Base-by-base conservation (phyloP, 1,140 invertebrate species). In the Andricus grossulariae region DNA sequence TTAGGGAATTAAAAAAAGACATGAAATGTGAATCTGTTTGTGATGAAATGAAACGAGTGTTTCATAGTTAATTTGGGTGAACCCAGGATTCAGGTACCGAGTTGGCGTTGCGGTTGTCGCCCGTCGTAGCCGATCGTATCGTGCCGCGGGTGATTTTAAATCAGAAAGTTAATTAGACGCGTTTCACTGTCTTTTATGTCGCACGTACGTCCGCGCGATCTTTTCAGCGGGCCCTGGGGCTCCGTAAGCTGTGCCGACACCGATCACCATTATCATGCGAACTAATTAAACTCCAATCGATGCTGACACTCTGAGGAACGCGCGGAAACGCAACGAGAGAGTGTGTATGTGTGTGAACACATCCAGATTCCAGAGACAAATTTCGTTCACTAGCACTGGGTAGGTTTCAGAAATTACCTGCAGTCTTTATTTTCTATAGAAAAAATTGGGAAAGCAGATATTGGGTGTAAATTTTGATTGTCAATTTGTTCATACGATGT, bases 91-190 rank as follows among this genome's bases (percentile, higher is more conserved):
- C 52, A 81, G 78, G 78, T 76, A 73, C 77, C 79, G 71, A 50
- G 51, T 18, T 52, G 74, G 50, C 54, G 45, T 72, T 18, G 60
- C 25, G 60, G 32, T 72, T 50, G 54, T 71, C 66, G 50, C 39
- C 49, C 52, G 32, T 32, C 54, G n/a, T 80, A 80, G 78, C 81
- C 79, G 86, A 87, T 88, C 81, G 81, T 87, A 88, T 88, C 87
- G 81, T 79, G 78, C 74, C 77, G 81, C 82, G 82, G 83, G 76
- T 85, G 83, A 88, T 85, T 88, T 88, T 86, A 87, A 88, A 88
- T 88, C 85, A 82, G 86, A 88, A 88, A 88, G 86, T 88, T 87
- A 88, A 88, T 87, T 88, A 88, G 86, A 87, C 85, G 82, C 82
- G 85, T 86, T 85, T 85, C 81, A 82, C 82, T 86, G 86, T 87